Conservation (phyloP, 2,888 invertebrate genomes). For the Ecliptopera silaceata region DNA sequence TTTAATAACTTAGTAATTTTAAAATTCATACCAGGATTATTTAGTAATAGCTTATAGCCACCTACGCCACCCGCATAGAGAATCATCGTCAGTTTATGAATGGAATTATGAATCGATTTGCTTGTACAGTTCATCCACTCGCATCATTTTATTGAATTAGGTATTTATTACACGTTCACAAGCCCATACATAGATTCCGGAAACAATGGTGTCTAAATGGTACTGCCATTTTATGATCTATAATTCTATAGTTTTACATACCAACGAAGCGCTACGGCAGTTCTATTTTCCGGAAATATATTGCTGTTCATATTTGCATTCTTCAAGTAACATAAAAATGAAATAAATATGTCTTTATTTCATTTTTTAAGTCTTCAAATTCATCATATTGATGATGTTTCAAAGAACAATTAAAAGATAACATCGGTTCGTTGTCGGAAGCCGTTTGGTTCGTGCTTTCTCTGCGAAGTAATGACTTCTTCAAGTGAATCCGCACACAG, state of each 20-base stretch:
- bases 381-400: too few species aligned
- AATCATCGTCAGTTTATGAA: constrained; percentile 64
- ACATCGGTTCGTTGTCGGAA: constrained; percentile 15
- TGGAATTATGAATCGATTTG: constrained; percentile 63
- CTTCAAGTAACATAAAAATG: too few species aligned
- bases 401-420: constrained; percentile 9
- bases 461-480: constrained; percentile 52
- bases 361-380: too few species aligned
- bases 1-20: neutral
- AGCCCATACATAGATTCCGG: too few species aligned
- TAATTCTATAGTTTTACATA: neutral
- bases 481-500: constrained; percentile 44
- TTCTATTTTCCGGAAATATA: too few species aligned
- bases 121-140: constrained; percentile 62
- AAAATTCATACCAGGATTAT: constrained; percentile 34
- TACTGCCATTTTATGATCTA: too few species aligned
- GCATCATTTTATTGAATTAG: constrained; percentile 18
- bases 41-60: constrained; percentile 60
- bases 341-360: too few species aligned
- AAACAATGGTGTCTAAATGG: too few species aligned
- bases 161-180: too few species aligned
- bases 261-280: too few species aligned
- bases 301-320: too few species aligned
- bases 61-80: constrained; percentile 59
- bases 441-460: constrained; percentile 38